Conservation (phyloP, 2,113 vertebrate species). For the Neomonachus schauinslandi region DNA sequence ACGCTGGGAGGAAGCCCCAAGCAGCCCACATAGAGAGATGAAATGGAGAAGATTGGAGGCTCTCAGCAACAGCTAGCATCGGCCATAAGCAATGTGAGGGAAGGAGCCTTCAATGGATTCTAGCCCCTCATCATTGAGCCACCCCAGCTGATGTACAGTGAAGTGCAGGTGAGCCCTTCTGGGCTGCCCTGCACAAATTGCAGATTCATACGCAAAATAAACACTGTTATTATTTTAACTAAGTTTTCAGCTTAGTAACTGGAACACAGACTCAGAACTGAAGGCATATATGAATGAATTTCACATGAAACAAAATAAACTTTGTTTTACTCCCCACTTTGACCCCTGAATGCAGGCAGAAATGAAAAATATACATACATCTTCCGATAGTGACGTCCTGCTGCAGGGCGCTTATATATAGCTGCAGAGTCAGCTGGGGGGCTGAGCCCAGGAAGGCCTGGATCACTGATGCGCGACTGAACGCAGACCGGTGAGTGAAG, state of each 20-base stretch:
- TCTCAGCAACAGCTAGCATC: neutral
- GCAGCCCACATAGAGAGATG: neutral
- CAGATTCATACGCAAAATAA: conserved; percentile 47
- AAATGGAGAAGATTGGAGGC: neutral
- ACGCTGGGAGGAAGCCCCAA: neutral
- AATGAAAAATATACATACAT: conserved; percentile 87
- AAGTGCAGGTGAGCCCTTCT: neutral
- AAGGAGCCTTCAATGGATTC: neutral
- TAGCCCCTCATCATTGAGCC: neutral
- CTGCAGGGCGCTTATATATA: conserved; percentile 95
- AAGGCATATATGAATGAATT: conserved; percentile 14
- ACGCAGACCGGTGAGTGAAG: conserved; percentile 94
- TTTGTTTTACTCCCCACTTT: neutral
- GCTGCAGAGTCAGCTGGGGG: conserved; percentile 97
- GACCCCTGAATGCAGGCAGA: conserved; percentile 17
- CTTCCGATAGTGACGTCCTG: conserved; percentile 90
- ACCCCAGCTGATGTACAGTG: neutral
- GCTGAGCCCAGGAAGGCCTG: conserved; percentile 98
- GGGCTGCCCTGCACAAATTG: neutral
- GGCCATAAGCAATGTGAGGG: neutral
- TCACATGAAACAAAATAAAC: conserved; percentile 41
- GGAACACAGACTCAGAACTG: neutral
- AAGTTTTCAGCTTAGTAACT: neutral
- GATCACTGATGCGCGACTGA: conserved; percentile 96
- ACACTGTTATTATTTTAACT: conserved; percentile 13